Evolutionary conservation across 2,113 vertebrate genomes (phyloP).

Genomic region (Platysteira castanea): DNA sequence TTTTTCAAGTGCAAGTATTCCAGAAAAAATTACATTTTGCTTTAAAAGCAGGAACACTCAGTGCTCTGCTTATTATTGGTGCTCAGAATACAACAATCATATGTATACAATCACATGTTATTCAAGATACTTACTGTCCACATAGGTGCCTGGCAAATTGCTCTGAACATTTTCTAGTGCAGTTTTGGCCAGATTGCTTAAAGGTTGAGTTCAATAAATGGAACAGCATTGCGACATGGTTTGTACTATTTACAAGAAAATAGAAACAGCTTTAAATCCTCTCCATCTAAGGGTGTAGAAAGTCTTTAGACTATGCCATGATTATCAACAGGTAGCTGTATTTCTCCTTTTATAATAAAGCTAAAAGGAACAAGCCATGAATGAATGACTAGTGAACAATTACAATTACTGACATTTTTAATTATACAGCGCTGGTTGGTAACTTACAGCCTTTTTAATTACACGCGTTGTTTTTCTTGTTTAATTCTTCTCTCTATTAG

Average conservation of each 20-base stretch:
- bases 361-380: background rate
- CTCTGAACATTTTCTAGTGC: conserved; percentile 13
- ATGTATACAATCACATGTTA: conserved; percentile 41
- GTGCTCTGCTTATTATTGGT: background rate
- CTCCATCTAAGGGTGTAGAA: background rate
- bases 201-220: conserved; percentile 14
- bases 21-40: conserved; percentile 20
- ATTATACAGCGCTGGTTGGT: background rate
- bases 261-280: background rate
- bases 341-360: background rate
- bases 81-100: conserved; percentile 22
- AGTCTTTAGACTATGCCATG: background rate
- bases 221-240: background rate
- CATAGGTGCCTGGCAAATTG: conserved; percentile 42
- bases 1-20: background rate
- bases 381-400: background rate
- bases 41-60: conserved; percentile 11
- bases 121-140: conserved; percentile 42
- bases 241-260: background rate
- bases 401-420: background rate
- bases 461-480: background rate
- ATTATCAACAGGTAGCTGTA: background rate
- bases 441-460: background rate
- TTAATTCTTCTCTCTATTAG: background rate
- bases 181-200: conserved; percentile 47